Evolutionary conservation across 2,888 invertebrate species (phyloP).

Genomic region (Mylabris sibirica): DNA sequence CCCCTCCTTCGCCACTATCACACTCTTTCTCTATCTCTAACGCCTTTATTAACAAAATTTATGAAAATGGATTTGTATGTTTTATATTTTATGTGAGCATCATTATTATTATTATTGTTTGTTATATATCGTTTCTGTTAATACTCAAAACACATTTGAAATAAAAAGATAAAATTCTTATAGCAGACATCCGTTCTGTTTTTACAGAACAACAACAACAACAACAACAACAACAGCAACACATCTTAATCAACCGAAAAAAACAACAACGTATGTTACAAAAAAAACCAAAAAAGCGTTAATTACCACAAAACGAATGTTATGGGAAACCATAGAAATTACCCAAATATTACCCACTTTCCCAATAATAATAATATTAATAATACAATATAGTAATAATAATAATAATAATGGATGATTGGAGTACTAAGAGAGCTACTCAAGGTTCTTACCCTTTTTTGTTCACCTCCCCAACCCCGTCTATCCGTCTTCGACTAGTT

Average conservation of each 20-base stretch:
- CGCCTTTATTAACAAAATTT: neutral
- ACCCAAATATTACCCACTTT: neutral
- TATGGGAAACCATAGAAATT: neutral
- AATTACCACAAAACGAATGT: neutral
- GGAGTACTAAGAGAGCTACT: neutral
- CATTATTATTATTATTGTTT: too few relatives aligned
- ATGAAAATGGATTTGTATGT: slow-evolving; percentile 1
- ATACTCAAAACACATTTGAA: slow-evolving; percentile 41
- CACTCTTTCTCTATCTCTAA: too few relatives aligned
- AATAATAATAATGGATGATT: neutral
- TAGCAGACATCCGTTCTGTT: slow-evolving; percentile 39
- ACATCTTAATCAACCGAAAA: neutral
- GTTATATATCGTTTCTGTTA: slow-evolving; percentile 37
- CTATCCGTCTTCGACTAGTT: neutral
- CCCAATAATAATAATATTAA: neutral
- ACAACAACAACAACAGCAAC: slow-evolving; percentile 4
- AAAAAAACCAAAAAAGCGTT: neutral
- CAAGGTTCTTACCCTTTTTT: slow-evolving; percentile 6
- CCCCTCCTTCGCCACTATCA: too few relatives aligned
- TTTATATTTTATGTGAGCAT: neutral
- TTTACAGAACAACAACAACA: slow-evolving; percentile 22
- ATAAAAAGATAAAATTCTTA: slow-evolving; percentile 40
- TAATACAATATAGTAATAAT: neutral
- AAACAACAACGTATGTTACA: too few relatives aligned
- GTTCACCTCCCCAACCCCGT: too few relatives aligned